These are phyloP conservation scores for Pyrrhia umbra DNA, from an alignment of 2,888 invertebrate species.

Conservation along the genomic window DNA sequence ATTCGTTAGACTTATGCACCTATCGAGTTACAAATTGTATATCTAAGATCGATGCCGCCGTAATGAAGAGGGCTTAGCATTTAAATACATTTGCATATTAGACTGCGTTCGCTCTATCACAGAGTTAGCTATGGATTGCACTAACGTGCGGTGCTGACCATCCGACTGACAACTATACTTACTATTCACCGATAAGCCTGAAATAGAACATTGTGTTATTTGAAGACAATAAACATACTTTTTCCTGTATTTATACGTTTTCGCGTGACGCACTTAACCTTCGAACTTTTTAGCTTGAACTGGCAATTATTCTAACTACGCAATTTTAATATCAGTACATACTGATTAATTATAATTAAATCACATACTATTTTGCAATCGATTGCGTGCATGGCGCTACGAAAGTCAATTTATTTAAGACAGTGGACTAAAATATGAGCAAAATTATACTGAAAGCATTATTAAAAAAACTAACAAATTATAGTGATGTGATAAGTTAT, in stretches of 20 bases:
- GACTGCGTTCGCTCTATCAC: slow-evolving; percentile 83
- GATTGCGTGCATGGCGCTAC: neutral
- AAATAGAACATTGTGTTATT: slow-evolving; percentile 26
- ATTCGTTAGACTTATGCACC: slow-evolving; percentile 84
- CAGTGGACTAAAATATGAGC: neutral
- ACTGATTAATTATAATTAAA: slow-evolving; percentile 8
- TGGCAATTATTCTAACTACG: slow-evolving; percentile 8
- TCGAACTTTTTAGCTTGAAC: slow-evolving; percentile 1
- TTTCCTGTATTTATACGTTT: neutral
- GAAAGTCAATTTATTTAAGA: neutral
- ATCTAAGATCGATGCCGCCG: slow-evolving; percentile 89
- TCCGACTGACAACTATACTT: slow-evolving; percentile 46
- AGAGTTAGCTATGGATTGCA: slow-evolving; percentile 37
- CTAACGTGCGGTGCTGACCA: slow-evolving; percentile 54
- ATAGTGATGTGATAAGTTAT: slow-evolving; percentile 5
- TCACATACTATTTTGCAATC: neutral
- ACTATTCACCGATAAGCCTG: slow-evolving; percentile 30
- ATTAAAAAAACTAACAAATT: slow-evolving; percentile 1
- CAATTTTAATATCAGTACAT: slow-evolving; percentile 25
- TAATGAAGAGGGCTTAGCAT: slow-evolving; percentile 90
- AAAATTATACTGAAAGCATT: neutral
- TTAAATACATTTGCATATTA: slow-evolving; percentile 91
- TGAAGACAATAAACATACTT: neutral
- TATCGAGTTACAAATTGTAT: slow-evolving; percentile 90
- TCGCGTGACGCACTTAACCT: slow-evolving; percentile 27